These are phyloP conservation scores for Pachypeltis micranthus DNA, from an alignment of 1,140 invertebrate genomes.

Conservation along the genomic window DNA sequence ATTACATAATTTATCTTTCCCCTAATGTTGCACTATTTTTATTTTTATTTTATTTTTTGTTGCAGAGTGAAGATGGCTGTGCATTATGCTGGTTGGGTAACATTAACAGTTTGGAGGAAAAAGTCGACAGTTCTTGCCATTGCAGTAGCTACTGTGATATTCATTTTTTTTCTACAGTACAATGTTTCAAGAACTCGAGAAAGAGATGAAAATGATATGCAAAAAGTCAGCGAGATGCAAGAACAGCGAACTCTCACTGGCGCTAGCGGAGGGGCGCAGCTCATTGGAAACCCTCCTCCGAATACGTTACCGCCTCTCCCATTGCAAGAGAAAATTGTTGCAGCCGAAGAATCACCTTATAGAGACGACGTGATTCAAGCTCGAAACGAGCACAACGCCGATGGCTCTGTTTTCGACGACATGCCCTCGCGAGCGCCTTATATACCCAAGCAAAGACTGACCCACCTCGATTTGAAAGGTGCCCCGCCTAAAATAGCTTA, in stretches of 20 bases:
- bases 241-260: conserved; percentile 18
- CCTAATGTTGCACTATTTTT: too few relatives aligned
- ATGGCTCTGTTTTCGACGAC: not conserved
- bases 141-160: conserved; percentile 21
- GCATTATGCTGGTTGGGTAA: conserved; percentile 30
- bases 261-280: conserved; percentile 13
- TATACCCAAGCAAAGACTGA: conserved; percentile 34
- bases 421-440: conserved; percentile 14
- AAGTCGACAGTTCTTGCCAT: conserved; percentile 29
- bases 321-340: not conserved
- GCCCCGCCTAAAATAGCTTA: conserved; percentile 65
- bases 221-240: conserved; percentile 10
- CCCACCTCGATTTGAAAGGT: conserved; percentile 86
- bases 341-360: not conserved
- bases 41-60: too few relatives aligned
- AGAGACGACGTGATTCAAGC: not conserved
- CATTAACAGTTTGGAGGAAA: conserved; percentile 30
- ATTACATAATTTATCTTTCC: too few relatives aligned
- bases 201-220: conserved; percentile 13
- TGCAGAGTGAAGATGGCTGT: conserved; percentile 22
- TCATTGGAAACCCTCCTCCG: conserved; percentile 5
- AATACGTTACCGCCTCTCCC: not conserved
- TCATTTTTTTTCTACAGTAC: conserved; percentile 32
- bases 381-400: not conserved
- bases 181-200: conserved; percentile 18